Evolutionary conservation across 2,113 vertebrate species (phyloP), one percentile per base, ranked within the genome.

Genomic region (Prinia subflava): DNA sequence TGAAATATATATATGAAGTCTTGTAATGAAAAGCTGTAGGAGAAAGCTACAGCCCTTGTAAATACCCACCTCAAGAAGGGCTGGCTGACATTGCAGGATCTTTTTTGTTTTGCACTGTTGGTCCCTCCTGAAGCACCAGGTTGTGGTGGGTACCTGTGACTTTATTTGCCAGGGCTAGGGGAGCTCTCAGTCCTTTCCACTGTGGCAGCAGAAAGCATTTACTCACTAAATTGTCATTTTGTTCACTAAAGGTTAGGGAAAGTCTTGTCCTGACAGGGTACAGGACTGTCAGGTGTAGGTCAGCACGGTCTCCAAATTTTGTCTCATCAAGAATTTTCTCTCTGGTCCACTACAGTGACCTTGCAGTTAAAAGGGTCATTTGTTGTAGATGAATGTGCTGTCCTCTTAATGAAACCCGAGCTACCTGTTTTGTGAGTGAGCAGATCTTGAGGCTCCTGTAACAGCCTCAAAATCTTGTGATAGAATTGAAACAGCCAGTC

Each of bases 111-210:
- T 57, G 25, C 1, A 0, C 16, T 35, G 5, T 65, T 53, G 50
- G 33, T 90, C 13, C 63, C 30, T 69, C 39, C 64, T 60, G 55
- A 76, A 85, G 31, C 75, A 25, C 55, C n/a, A 69, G 60, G n/a
- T 81, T 24, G 2, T 28, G 56, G 41, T 85, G 52, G 83, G 87
- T 83, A 77, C 70, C 92, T 82, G 83, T 84, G 93, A 90, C 42
- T 69, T 92, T 63, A 1, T 11, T 28, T 83, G 71, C 65, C 37
- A 56, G 93, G 81, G 83, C 89, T 94, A 27, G 91, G 82, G 76
- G 94, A 91, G 69, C 86, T 85, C 52, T 87, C 86, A 94, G 73
- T 55, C 44, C 73, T 93, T 73, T 90, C 60, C 83, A 50, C 73
- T 80, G 56, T 52, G 92, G 64, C 64, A 91, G 81, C 62, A 52